Conservation (phyloP, 2,888 invertebrate species). For the Rosalia funebris region DNA sequence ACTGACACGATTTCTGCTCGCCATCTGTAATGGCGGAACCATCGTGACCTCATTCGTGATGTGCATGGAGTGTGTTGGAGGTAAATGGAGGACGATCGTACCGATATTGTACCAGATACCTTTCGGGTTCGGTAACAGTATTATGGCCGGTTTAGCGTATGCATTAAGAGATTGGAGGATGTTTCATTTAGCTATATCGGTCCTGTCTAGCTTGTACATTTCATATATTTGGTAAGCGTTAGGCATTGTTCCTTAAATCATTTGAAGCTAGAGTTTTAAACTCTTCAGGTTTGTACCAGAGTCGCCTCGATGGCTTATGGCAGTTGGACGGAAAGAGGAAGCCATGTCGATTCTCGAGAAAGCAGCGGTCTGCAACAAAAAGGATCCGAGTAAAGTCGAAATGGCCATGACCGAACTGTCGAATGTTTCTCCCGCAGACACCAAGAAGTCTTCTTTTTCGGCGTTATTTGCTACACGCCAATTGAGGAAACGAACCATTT, state of each 20-base stretch:
- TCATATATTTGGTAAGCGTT: slow-evolving; percentile 66
- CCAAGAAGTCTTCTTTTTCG: slow-evolving; percentile 56
- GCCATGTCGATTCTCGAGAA: slow-evolving; percentile 64
- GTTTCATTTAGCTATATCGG: slow-evolving; percentile 68
- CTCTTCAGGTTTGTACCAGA: slow-evolving; percentile 66
- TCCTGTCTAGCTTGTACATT: slow-evolving; percentile 66
- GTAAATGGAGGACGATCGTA: slow-evolving; percentile 70
- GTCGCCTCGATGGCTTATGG: slow-evolving; percentile 73
- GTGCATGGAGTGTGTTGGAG: slow-evolving; percentile 73
- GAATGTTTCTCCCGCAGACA: slow-evolving; percentile 43
- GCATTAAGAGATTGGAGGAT: slow-evolving; percentile 71
- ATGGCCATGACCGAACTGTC: slow-evolving; percentile 39
- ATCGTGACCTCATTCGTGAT: slow-evolving; percentile 74
- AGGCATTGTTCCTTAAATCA: too few species aligned
- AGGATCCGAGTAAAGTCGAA: slow-evolving; percentile 42
- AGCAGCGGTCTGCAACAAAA: slow-evolving; percentile 58
- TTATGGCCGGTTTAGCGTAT: slow-evolving; percentile 70
- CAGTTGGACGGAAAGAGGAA: slow-evolving; percentile 66
- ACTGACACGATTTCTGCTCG: slow-evolving; percentile 67
- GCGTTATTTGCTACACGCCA: slow-evolving; percentile 66
- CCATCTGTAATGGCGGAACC: slow-evolving; percentile 72
- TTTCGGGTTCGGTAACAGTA: slow-evolving; percentile 70
- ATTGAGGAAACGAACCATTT: slow-evolving; percentile 66
- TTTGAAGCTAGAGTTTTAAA: slow-evolving; percentile 10
- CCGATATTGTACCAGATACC: slow-evolving; percentile 73